Evolutionary conservation across 2,113 vertebrate genomes (phyloP).

Genomic region (Orientallactaga bullata): DNA sequence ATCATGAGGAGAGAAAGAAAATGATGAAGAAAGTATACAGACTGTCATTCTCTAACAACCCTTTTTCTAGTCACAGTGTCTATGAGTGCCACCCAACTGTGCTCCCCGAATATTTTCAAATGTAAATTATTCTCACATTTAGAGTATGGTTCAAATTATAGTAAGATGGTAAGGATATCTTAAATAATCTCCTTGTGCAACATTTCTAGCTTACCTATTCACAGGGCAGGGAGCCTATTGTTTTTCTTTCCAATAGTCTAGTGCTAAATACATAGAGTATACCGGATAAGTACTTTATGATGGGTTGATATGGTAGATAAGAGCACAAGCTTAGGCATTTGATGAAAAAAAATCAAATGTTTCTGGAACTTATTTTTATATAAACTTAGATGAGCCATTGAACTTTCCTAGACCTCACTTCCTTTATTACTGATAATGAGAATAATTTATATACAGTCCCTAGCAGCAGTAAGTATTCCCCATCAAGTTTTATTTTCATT

Average conservation of each 20-base stretch:
- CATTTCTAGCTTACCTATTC: not conserved
- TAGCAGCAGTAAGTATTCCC: not conserved
- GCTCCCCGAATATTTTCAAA: not conserved
- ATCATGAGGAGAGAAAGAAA: not conserved
- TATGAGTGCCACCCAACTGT: not conserved
- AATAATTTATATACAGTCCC: conserved; percentile 12
- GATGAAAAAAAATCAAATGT: not conserved
- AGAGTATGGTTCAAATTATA: not conserved
- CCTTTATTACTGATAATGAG: not conserved
- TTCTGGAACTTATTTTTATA: not conserved
- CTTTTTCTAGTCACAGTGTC: not conserved
- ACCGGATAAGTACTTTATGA: not conserved
- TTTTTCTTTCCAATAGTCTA: not conserved
- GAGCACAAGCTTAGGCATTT: not conserved
- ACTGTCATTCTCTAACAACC: not conserved
- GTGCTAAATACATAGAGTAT: not conserved
- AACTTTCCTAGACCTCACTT: not conserved
- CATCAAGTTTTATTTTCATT: not conserved
- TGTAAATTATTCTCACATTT: not conserved
- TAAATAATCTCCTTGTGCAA: not conserved
- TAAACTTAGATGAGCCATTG: not conserved
- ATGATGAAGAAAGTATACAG: not conserved
- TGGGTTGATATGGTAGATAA: not conserved
- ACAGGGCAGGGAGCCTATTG: not conserved
- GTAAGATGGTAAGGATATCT: not conserved